Percentiles rank a stretch among this genome's conserved stretches.
These are phyloP conservation scores for Hydropsyche tenuis DNA, from an alignment of 1,140 invertebrate species.

Conservation along the genomic window DNA sequence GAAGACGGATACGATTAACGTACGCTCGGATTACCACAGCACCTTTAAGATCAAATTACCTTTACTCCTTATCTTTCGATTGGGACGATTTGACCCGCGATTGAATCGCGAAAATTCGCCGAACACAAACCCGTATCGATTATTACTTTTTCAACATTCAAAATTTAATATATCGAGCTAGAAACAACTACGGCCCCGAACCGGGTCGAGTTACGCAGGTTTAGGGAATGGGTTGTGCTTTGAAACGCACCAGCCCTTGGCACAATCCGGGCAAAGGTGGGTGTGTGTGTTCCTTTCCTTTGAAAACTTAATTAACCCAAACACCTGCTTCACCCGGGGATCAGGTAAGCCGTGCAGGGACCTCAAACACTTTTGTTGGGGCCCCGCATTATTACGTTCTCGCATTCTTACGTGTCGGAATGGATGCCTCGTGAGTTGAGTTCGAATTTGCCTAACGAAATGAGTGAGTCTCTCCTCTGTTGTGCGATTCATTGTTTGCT, in stretches of 20 bases:
- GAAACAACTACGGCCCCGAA: no score
- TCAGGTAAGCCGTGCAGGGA: conserved; percentile 29
- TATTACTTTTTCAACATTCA: no score
- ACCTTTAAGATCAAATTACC: no score
- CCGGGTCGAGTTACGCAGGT: not conserved
- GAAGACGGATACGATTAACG: no score
- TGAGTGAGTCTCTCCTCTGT: no score
- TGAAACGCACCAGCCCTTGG: conserved; percentile 40
- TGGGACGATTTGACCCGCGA: no score
- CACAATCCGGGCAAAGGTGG: conserved; percentile 42
- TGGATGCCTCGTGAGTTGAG: not conserved
- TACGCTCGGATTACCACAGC: no score
- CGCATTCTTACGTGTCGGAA: conserved; percentile 24
- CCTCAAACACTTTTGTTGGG: conserved; percentile 22
- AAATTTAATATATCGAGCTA: no score
- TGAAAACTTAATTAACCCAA: conserved; percentile 51
- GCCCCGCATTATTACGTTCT: conserved; percentile 12
- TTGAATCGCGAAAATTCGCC: no score
- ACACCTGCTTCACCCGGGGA: conserved; percentile 42
- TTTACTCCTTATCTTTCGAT: no score
- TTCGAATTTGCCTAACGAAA: conserved; percentile 12
- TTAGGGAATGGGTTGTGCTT: conserved; percentile 26
- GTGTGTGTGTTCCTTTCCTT: conserved; percentile 25
- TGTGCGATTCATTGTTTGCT: no score
- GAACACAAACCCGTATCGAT: no score